These are phyloP conservation scores for Cerceris ruficornis DNA, from an alignment of 2,888 invertebrate species.

Conservation along the genomic window DNA sequence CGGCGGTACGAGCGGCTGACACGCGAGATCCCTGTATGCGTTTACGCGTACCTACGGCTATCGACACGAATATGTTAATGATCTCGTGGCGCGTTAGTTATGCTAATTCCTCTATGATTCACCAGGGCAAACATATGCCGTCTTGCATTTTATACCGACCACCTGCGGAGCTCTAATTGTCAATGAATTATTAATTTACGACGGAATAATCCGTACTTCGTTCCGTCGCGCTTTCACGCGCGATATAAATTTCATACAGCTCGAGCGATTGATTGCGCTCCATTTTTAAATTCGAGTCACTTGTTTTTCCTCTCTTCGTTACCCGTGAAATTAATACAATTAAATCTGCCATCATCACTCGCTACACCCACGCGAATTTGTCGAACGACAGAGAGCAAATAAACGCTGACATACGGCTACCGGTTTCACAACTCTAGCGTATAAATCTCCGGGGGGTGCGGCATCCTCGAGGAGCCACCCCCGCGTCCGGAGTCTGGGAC, in stretches of 20 bases:
- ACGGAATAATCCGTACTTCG: constrained; percentile 42
- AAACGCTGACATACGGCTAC: constrained; percentile 9
- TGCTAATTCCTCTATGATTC: constrained; percentile 79
- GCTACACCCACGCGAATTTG: background rate
- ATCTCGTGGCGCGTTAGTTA: constrained; percentile 73
- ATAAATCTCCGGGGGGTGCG: constrained; percentile 35
- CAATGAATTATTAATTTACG: constrained; percentile 75
- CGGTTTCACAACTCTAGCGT: constrained; percentile 18
- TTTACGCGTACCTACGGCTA: constrained; percentile 46
- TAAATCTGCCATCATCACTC: background rate
- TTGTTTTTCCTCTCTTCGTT: background rate
- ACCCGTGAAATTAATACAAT: background rate
- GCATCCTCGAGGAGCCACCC: constrained; percentile 27
- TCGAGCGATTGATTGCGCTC: background rate
- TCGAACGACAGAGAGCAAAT: background rate
- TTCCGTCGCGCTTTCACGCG: constrained; percentile 31
- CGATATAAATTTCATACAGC: background rate
- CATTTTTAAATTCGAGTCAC: background rate
- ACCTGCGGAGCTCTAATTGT: constrained; percentile 76
- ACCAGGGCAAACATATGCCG: constrained; percentile 76
- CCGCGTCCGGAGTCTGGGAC: background rate
- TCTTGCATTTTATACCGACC: constrained; percentile 72
- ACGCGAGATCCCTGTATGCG: constrained; percentile 62
- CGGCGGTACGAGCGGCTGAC: constrained; percentile 59
- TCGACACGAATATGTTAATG: constrained; percentile 77